Evolutionary conservation across 2,797 vertebrate genomes (phyloP).

Genomic region (Psittacula derbiana): DNA sequence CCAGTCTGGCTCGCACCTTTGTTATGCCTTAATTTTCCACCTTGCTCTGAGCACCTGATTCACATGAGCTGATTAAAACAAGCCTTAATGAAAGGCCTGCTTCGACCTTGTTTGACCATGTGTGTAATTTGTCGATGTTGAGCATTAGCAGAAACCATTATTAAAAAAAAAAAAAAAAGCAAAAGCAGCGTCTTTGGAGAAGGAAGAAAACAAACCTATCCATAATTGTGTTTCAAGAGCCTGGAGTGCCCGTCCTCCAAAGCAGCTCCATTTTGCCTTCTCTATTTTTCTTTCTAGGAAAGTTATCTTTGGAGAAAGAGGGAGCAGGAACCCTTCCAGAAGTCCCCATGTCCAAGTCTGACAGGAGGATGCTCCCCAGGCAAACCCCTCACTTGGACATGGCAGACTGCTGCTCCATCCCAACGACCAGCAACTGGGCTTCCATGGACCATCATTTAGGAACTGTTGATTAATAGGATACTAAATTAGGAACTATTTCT

Average conservation of each 20-base stretch:
- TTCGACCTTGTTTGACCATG: background rate
- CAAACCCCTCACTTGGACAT: fast-evolving
- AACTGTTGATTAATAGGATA: slow-evolving; percentile 16
- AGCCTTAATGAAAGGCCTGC: slow-evolving; percentile 43
- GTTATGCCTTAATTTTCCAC: background rate
- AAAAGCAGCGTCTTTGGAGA: background rate
- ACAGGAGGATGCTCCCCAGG: background rate
- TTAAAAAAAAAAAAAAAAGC: background rate
- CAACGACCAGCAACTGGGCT: background rate
- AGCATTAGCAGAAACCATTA: slow-evolving; percentile 16
- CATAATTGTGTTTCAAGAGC: background rate
- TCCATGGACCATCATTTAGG: background rate
- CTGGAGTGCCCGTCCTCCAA: background rate
- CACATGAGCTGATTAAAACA: background rate
- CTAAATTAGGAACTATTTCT: background rate
- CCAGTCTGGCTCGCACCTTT: background rate
- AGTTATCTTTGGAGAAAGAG: background rate
- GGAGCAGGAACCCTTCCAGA: background rate
- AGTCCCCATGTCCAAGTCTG: fast-evolving
- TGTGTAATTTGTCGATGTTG: slow-evolving; percentile 19
- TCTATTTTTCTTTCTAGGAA: slow-evolving; percentile 23
- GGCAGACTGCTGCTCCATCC: background rate
- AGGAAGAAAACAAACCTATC: background rate
- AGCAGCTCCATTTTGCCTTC: background rate
- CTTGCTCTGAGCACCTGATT: slow-evolving; percentile 16